phyloP scores from a whole-genome alignment of 2,113 vertebrate genomes.

The Pleuronectes platessa region DNA sequence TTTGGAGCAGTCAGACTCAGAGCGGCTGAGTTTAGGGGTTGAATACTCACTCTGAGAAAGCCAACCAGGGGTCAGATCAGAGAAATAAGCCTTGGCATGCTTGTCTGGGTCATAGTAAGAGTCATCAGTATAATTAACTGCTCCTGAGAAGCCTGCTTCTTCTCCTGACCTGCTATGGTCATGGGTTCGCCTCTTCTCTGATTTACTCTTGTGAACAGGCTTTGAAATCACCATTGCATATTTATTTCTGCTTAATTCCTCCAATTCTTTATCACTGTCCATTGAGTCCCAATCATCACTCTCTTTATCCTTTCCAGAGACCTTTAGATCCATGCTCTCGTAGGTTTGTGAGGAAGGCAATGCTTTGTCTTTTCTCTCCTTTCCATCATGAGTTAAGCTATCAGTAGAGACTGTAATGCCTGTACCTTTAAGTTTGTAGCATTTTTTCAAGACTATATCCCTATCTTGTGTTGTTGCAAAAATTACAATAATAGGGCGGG shows the following conservation, averaged over 20 bases:
- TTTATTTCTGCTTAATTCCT: slow-evolving; percentile 91
- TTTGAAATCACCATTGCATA: slow-evolving; percentile 90
- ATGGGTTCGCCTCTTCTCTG: slow-evolving; percentile 83
- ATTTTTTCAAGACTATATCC: slow-evolving; percentile 96
- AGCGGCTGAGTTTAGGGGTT: slow-evolving; percentile 93
- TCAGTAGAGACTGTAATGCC: slow-evolving; percentile 95
- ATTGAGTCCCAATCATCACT: slow-evolving; percentile 91
- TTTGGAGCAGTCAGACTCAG: slow-evolving; percentile 98
- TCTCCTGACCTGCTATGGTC: slow-evolving; percentile 81
- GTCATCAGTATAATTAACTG: slow-evolving; percentile 83
- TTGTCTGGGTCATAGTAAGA: slow-evolving; percentile 85
- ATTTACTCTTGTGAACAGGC: slow-evolving; percentile 85
- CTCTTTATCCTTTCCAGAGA: slow-evolving; percentile 87
- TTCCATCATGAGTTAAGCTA: slow-evolving; percentile 89
- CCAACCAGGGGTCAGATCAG: slow-evolving; percentile 89
- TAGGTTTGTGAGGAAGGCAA: slow-evolving; percentile 96
- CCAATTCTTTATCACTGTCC: slow-evolving; percentile 92
- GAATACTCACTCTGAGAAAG: slow-evolving; percentile 95
- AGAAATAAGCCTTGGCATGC: slow-evolving; percentile 85
- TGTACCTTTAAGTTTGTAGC: slow-evolving; percentile 97
- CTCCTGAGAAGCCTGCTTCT: slow-evolving; percentile 80
- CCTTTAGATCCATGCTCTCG: slow-evolving; percentile 97
- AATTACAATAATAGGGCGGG: slow-evolving; percentile 94
- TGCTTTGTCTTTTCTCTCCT: slow-evolving; percentile 90
- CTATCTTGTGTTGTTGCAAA: slow-evolving; percentile 94